Base-by-base conservation (phyloP, 2,888 invertebrate genomes). In the Hyposoter didymator region DNA sequence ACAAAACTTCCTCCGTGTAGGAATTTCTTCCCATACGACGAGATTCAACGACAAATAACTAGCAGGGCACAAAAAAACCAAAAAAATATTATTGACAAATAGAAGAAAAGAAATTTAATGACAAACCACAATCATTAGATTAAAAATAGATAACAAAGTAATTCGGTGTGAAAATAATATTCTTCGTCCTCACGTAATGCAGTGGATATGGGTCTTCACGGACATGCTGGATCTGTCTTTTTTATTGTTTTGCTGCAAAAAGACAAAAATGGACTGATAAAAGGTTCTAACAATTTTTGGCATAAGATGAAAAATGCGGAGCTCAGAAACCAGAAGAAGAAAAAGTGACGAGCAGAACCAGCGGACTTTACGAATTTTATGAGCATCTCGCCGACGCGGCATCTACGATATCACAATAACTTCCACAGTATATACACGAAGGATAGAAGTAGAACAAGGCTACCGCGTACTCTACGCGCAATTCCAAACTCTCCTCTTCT, bases 321-420 rank as follows among this genome's bases (percentile, higher is more conserved):
- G 55, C 55, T 19, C 78, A 45, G 55, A 22, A 55, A 55, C 32
- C 35, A 19, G 67, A 49, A 67, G 10, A 1, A 43, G 35, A 55
- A 17, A 17, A 74, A 64, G 70, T 28, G 73, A 64, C 45, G 52
- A 59, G 45, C 66, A 45, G 66, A 39, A 66, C 70, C 78, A 87
- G 87, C 89, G 89, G 88, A 89, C 69, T 67, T 90, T 88, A 88
- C 88, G 89, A 90, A 90, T 90, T 90, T 90, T 90, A 90, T 89
- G 89, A 89, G 87, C 78, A 69, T 75, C 81, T 76, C 86, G 69
- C 67, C 69, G 47, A 81, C 62, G 69, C 78, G 52, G 52, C 22
- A 78, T 69, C 78, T 39, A 45, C 52, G 19, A 67, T 45, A 45
- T 59, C 14, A 22, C 64, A 49, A 70, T 70, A 32, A 12, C 22